phyloP scores from a whole-genome alignment of 2,888 invertebrate genomes.

The Cetonia aurata region DNA sequence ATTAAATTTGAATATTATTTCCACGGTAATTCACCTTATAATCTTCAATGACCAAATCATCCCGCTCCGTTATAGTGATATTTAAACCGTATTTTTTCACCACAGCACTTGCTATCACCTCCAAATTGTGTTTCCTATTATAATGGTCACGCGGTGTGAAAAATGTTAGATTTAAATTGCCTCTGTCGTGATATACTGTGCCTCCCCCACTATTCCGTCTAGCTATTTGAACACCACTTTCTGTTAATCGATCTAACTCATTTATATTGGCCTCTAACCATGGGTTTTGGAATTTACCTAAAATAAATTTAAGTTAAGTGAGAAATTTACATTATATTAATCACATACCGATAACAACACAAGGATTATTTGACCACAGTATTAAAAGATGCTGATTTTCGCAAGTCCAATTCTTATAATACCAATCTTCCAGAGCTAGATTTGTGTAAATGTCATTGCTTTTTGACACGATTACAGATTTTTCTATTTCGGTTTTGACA shows the following conservation, averaged over 20 bases:
- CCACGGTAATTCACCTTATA: constrained; percentile 73
- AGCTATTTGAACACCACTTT: constrained; percentile 71
- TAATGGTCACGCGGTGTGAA: constrained; percentile 88
- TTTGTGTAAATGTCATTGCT: constrained; percentile 93
- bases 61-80: constrained; percentile 81
- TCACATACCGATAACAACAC: constrained; percentile 82
- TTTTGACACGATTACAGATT: constrained; percentile 86
- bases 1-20: background rate
- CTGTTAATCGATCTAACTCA: constrained; percentile 63
- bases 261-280: constrained; percentile 91
- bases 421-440: constrained; percentile 95
- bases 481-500: constrained; percentile 66
- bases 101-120: constrained; percentile 86
- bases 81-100: constrained; percentile 85
- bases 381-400: constrained; percentile 83
- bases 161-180: constrained; percentile 94
- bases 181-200: constrained; percentile 95
- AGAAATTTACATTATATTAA: background rate
- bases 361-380: constrained; percentile 90
- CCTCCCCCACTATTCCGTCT: constrained; percentile 96
- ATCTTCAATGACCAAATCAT: constrained; percentile 87
- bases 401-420: constrained; percentile 87
- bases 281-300: constrained; percentile 96
- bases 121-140: constrained; percentile 88
- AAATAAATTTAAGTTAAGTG: background rate